These are phyloP conservation scores for Osmerus eperlanus DNA, from an alignment of 2,113 vertebrate species.

Conservation along the genomic window DNA sequence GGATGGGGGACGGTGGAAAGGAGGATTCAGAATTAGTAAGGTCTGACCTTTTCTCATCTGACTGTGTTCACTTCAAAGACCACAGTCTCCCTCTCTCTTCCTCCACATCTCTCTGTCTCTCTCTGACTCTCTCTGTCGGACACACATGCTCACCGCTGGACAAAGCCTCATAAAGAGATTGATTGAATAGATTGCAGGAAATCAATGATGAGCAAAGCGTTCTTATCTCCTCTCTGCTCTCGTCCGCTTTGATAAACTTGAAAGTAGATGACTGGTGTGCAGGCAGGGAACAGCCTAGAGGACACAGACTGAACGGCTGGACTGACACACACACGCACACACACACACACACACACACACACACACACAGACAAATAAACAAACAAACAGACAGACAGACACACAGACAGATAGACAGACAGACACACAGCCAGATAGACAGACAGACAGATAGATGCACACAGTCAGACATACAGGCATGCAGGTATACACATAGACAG, in stretches of 20 bases:
- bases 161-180: conserved; percentile 38
- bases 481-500: too few relatives aligned
- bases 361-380: too few relatives aligned
- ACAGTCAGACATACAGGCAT: not conserved
- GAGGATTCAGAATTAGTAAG: not conserved
- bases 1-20: not conserved
- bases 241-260: conserved; percentile 50
- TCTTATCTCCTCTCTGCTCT: conserved; percentile 39
- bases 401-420: not conserved
- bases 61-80: too few relatives aligned
- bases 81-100: too few relatives aligned
- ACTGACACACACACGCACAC: not conserved
- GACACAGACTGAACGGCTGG: conserved; percentile 24
- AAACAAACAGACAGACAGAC: not conserved
- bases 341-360: too few relatives aligned
- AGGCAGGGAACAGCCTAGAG: conserved; percentile 34
- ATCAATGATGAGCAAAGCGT: conserved; percentile 40
- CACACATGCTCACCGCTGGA: conserved; percentile 9
- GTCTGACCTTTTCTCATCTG: not conserved
- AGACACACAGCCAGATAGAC: not conserved
- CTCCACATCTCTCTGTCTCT: not conserved
- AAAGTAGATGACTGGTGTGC: conserved; percentile 39
- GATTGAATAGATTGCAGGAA: conserved; percentile 58
- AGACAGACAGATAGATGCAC: not conserved
- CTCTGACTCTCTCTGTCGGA: not conserved